Conservation (phyloP, 2,797 vertebrate species). For the Mormyrus proboscirostris region DNA sequence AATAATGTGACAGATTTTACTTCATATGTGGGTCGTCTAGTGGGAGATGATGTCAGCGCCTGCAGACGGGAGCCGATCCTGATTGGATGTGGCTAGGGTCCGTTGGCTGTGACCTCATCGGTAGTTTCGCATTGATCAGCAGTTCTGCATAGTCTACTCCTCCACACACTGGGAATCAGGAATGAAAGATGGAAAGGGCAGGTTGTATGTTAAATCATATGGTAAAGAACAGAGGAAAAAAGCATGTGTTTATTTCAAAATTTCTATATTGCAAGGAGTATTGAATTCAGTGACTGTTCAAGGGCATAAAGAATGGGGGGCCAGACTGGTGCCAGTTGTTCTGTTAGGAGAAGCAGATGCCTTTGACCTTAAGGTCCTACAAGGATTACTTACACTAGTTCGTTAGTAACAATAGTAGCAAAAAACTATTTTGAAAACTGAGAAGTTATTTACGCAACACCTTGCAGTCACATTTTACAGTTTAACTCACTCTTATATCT, state of each 20-base stretch:
- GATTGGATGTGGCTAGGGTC: background rate
- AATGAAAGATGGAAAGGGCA: background rate
- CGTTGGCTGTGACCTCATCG: background rate
- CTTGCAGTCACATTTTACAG: background rate
- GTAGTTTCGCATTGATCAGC: background rate
- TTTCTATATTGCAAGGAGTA: background rate
- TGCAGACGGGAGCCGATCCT: background rate
- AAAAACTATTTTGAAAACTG: background rate
- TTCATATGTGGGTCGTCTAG: conserved; percentile 5
- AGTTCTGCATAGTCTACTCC: background rate
- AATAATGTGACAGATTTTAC: conserved; percentile 8
- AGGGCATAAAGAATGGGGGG: background rate
- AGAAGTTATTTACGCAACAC: background rate
- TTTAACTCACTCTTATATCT: background rate
- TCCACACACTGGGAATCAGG: background rate
- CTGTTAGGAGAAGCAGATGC: background rate
- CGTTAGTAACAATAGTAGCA: background rate
- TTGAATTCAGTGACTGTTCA: background rate
- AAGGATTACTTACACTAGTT: background rate
- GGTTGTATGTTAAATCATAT: background rate
- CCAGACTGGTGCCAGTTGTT: background rate
- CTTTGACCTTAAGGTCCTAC: background rate
- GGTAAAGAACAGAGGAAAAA: background rate
- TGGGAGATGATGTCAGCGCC: background rate
- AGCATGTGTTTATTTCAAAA: background rate